A percentile compares a stretch with the other conserved stretches of the same genome.
Conservation (phyloP, 2,797 vertebrate genomes). For the Malacoraja senta region DNA sequence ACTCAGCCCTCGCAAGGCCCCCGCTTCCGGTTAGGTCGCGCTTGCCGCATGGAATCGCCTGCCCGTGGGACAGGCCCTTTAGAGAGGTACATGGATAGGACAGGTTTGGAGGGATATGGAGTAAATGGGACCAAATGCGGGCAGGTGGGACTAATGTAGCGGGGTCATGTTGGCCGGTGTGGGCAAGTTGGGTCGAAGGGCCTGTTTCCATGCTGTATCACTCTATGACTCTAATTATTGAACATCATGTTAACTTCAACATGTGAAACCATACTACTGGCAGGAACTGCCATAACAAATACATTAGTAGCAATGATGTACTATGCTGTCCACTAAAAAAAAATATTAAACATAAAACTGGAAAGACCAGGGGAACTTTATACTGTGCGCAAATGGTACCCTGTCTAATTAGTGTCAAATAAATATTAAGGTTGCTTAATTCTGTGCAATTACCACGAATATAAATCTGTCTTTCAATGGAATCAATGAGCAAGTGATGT, state of each 20-base stretch:
- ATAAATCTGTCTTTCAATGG: neutral
- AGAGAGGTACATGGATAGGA: no score
- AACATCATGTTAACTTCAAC: neutral
- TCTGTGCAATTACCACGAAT: neutral
- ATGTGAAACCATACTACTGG: neutral
- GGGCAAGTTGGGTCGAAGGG: no score
- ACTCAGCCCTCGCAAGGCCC: no score
- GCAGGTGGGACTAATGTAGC: no score
- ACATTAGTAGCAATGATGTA: neutral
- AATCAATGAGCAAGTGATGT: neutral
- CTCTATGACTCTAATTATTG: no score
- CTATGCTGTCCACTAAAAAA: neutral
- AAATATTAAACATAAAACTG: neutral
- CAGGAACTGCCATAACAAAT: neutral
- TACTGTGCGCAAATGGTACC: neutral
- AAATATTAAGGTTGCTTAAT: neutral
- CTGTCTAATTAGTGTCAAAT: neutral
- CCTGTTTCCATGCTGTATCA: no score
- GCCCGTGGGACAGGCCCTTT: no score
- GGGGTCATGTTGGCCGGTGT: no score
- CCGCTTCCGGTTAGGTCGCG: no score
- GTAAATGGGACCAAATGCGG: no score
- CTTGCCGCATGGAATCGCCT: no score
- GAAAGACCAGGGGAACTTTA: neutral
- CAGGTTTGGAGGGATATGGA: no score